Evolutionary conservation across 2,113 vertebrate genomes (phyloP).

Genomic region (Carlito syrichta): DNA sequence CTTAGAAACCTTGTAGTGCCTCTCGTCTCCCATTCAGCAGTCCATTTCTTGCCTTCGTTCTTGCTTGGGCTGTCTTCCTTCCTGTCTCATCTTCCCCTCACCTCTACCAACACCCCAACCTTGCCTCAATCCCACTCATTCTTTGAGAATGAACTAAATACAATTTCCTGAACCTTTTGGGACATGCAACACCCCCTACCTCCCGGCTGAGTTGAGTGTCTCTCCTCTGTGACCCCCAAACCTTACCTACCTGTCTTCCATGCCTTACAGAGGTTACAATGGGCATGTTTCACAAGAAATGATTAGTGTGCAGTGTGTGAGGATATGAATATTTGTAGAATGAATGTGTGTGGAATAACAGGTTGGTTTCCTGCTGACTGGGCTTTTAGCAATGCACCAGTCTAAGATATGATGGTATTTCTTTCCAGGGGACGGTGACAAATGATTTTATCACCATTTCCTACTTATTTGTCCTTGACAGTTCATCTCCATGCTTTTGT

Average conservation of each 20-base stretch:
- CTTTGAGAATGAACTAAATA: neutral
- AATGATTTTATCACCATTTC: constrained; percentile 41
- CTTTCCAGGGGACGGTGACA: neutral
- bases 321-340: constrained; percentile 18
- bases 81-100: neutral
- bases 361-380: constrained; percentile 21
- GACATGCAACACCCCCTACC: neutral
- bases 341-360: neutral
- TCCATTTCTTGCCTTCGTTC: neutral
- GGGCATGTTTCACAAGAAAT: no score
- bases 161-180: neutral
- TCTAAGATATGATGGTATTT: constrained; percentile 36
- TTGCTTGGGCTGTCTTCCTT: neutral
- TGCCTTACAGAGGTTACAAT: no score
- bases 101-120: neutral
- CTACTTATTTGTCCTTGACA: neutral
- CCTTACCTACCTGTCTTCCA: no score
- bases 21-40: neutral
- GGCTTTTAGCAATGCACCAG: neutral
- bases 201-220: neutral
- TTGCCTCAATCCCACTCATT: neutral
- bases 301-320: no score
- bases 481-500: constrained; percentile 6
- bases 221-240: neutral
- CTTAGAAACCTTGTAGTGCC: neutral